Base-by-base conservation (phyloP, 2,797 vertebrate species). In the Liparis tanakae region DNA sequence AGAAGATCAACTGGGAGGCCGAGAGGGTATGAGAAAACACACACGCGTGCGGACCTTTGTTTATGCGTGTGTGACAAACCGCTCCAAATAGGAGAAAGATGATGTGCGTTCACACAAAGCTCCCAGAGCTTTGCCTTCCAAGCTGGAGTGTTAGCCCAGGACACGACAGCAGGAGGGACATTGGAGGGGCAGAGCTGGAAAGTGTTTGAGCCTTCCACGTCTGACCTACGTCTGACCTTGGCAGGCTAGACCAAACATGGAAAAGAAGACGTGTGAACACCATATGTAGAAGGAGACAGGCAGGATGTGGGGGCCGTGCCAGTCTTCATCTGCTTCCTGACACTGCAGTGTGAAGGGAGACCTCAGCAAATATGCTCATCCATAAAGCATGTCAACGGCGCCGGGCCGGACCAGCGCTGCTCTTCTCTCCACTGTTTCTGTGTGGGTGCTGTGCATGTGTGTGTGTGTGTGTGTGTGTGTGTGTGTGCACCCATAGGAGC, bases 291-390 rank as follows among this genome's bases (percentile, higher is more conserved):
- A 80, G 72, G 68, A 73, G 74, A 63, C 59, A 76, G 80, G 81
- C 72, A 81, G 86, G 88, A 86, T 65, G 80, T 56, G 70, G 80
- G 81, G 86, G 78, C 72, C 7, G 41, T 81, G 86, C 87, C 85
- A 82, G 83, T 82, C 80, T 87, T 89, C 85, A 76, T 90, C 87
- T 87, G 83, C 87, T 83, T 81, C 80, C 82, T 87, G 86, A 91
- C 85, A 84, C 76, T 51, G 73, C 74, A 70, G 80, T 5, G 82
- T 15, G 72, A 79, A 82, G 77, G 79, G 76, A 84, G 85, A 84
- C 82, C 74, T 89, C 86, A 41, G 87, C 83, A 87, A 88, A 89
- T 60, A 86, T 43, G 83, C 81, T 88, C 80, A 85, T 87, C 83
- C 88, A 87, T 90, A 92, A 93, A 94, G 86, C 86, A 91, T 76